These are phyloP conservation scores for Valencia hispanica DNA, from an alignment of 2,797 vertebrate genomes.

Conservation along the genomic window DNA sequence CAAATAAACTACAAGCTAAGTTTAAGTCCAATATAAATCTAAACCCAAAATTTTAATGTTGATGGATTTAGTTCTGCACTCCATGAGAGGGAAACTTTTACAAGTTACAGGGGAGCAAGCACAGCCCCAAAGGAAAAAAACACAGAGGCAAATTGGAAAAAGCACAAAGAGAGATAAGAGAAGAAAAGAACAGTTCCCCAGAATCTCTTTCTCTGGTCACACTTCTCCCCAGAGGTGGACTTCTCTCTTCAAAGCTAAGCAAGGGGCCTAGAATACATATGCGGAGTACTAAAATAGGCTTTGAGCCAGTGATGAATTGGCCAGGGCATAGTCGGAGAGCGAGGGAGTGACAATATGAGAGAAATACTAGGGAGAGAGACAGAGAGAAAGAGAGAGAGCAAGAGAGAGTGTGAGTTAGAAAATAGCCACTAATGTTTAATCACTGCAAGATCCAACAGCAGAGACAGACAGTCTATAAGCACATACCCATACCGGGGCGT, in stretches of 20 bases:
- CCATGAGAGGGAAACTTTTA: not conserved
- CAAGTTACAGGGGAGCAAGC: not conserved
- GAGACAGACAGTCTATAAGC: too few species aligned
- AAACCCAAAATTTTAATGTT: not conserved
- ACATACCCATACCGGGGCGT: too few species aligned
- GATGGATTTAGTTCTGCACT: not conserved
- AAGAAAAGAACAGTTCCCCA: constrained; percentile 10
- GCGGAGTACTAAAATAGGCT: constrained; percentile 60
- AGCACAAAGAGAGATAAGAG: constrained; percentile 3
- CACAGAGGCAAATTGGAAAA: not conserved
- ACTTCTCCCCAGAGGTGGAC: constrained; percentile 42
- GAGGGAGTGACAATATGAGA: constrained; percentile 23
- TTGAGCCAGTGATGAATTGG: constrained; percentile 63
- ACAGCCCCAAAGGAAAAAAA: not conserved
- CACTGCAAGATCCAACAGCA: constrained; percentile 33
- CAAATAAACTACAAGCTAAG: not conserved
- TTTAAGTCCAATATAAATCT: not conserved
- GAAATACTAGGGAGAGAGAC: constrained; percentile 10
- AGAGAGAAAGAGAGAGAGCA: constrained; percentile 19
- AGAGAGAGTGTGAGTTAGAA: constrained; percentile 5
- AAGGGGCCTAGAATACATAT: constrained; percentile 67
- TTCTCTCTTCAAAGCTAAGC: constrained; percentile 31
- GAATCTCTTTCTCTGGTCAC: constrained; percentile 18
- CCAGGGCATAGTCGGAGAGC: constrained; percentile 53
- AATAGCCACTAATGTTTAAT: constrained; percentile 53